A percentile compares a stretch with the other conserved stretches of the same genome.
These are phyloP conservation scores for Chaitophorus viminalis DNA, from an alignment of 2,888 invertebrate genomes.

Conservation along the genomic window DNA sequence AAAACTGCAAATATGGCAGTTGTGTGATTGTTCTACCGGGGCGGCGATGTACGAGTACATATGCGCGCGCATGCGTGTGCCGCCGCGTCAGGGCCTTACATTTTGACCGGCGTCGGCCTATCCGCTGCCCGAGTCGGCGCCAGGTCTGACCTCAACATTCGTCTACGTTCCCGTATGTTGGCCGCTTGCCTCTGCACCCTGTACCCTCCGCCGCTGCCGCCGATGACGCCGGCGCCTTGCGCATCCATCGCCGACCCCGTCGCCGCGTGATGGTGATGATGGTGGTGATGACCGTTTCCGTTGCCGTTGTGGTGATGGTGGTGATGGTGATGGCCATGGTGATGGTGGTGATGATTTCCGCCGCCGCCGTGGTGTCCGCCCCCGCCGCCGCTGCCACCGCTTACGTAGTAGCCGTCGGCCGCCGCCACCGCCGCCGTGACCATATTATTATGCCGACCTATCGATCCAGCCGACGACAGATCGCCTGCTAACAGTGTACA, in stretches of 20 bases:
- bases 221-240: slow-evolving; percentile 65
- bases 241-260: slow-evolving; percentile 64
- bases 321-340: slow-evolving; percentile 34
- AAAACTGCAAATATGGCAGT: too few relatives aligned
- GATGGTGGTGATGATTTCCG: neutral
- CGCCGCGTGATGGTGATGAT: slow-evolving; percentile 8
- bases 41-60: neutral
- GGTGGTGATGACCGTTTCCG: slow-evolving; percentile 17
- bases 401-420: slow-evolving; percentile 33
- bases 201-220: slow-evolving; percentile 69
- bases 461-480: slow-evolving; percentile 13
- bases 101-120: slow-evolving; percentile 66
- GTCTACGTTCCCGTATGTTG: slow-evolving; percentile 94
- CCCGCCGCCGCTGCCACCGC: neutral
- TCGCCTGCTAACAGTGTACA: neutral
- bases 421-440: neutral
- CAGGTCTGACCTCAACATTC: slow-evolving; percentile 90
- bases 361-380: neutral
- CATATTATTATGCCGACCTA: slow-evolving; percentile 38
- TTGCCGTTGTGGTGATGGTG: slow-evolving; percentile 26
- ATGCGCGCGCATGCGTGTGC: neutral
- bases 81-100: slow-evolving; percentile 65
- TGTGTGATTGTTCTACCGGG: too few relatives aligned
- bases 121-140: slow-evolving; percentile 64
- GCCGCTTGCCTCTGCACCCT: slow-evolving; percentile 92